phyloP scores from a whole-genome alignment of 2,888 invertebrate species.

The Drosophila affinis region DNA sequence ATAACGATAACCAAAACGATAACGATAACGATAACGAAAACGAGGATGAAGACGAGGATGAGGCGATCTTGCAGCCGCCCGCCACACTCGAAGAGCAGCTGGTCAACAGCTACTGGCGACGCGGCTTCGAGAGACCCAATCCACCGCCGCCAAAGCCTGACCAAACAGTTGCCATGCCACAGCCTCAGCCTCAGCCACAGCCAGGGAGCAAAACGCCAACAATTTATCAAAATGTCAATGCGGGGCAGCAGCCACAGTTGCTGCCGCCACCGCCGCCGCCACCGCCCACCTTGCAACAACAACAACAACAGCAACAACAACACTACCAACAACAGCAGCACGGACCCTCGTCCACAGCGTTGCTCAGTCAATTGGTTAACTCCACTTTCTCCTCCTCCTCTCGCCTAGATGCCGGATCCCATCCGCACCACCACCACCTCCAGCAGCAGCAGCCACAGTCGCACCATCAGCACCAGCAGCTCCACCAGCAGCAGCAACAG shows the following conservation, averaged over 20 bases:
- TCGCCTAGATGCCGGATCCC: constrained; percentile 61
- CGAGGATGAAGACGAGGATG: constrained; percentile 6
- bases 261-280: constrained; percentile 84
- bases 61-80: constrained; percentile 13
- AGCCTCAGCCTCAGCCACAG: not conserved
- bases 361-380: constrained; percentile 84
- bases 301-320: constrained; percentile 55
- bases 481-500: constrained; percentile 49
- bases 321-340: constrained; percentile 67
- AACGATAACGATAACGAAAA: not conserved
- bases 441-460: constrained; percentile 29
- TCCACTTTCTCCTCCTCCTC: constrained; percentile 81
- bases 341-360: constrained; percentile 85
- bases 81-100: constrained; percentile 88
- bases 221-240: constrained; percentile 78
- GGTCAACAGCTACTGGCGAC: constrained; percentile 91
- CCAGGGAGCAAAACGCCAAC: constrained; percentile 79
- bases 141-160: constrained; percentile 59
- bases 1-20: constrained; percentile 12
- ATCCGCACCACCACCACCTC: constrained; percentile 46
- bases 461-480: constrained; percentile 24
- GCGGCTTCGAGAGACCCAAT: constrained; percentile 86
- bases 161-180: constrained; percentile 1
- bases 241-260: constrained; percentile 66
- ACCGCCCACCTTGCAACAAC: constrained; percentile 53